A percentile compares a stretch with the other conserved stretches of the same genome.
These are phyloP conservation scores for Macrobrachium rosenbergii DNA, from an alignment of 1,140 invertebrate genomes.

Conservation along the genomic window DNA sequence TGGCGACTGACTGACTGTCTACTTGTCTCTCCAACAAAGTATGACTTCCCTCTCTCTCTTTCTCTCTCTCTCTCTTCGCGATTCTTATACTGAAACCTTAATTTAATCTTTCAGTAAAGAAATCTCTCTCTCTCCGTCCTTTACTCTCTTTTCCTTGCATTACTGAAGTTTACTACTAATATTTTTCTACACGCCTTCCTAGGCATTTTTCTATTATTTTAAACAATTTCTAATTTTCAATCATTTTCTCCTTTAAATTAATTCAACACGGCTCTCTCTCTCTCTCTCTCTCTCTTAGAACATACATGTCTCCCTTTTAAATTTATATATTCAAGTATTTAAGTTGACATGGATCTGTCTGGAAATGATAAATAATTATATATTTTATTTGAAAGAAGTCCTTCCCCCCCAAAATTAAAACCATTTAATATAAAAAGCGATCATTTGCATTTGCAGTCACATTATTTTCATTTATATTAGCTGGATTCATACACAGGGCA, in stretches of 20 bases:
- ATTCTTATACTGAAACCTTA: neutral
- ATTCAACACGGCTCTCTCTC: neutral
- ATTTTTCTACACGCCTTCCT: neutral
- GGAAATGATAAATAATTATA: too few species aligned
- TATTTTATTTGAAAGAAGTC: too few species aligned
- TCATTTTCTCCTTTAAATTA: too few species aligned
- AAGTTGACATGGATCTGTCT: too few species aligned
- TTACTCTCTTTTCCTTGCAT: neutral
- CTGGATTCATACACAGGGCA: too few species aligned
- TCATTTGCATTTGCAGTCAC: too few species aligned
- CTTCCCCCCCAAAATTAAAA: too few species aligned
- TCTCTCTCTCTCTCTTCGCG: neutral
- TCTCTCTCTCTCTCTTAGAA: slow-evolving; percentile 35
- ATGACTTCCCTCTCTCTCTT: neutral
- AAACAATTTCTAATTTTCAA: neutral
- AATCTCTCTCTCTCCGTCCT: neutral
- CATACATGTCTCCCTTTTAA: neutral
- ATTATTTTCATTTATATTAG: too few species aligned
- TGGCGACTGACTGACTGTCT: neutral
- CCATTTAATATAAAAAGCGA: too few species aligned
- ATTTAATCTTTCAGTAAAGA: too few species aligned
- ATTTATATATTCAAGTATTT: neutral
- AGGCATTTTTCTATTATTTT: neutral
- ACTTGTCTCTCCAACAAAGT: neutral
- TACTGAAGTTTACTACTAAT: neutral